Base-by-base conservation (phyloP, 2,113 vertebrate genomes). In the Cebidichthys violaceus region DNA sequence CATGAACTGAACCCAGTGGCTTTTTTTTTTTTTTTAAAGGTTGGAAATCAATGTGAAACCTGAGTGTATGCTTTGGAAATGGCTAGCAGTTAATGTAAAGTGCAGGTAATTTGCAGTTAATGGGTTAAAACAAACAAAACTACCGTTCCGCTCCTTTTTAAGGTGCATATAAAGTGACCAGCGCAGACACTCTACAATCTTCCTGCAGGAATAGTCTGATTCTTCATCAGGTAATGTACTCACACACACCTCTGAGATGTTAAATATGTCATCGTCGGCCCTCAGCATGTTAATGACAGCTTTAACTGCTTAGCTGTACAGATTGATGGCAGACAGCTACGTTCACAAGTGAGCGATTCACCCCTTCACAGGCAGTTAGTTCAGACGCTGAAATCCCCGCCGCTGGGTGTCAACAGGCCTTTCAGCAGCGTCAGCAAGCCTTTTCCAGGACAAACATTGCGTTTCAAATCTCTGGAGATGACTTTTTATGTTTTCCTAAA, bases 391-490 rank as follows among this genome's bases (percentile, higher is more conserved):
- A 64, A 68, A 37, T 37, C 9, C 11, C 14, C 7, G 9, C 24
- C 20, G 20, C 18, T 0, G 52, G 50, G 24, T 77, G 85, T 87
- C 66, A 70, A 70, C 69, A 6, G 57, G 18, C 39, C 22, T 77
- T 22, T 80, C 74, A 54, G 52, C 83, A 75, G 64, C 75, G 43
- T 82, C 84, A 24, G 64, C 67, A 2, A 4, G 29, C 2, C 29
- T 15, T n/a, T 65, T 27, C 50, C 45, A 41, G 15, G 31, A 52
- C 62, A 35, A 65, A 70, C 69, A 31, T n/a, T 31, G 22, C 8
- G 68, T 69, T 50, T 55, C 1, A 70, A 79, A 78, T n/a, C 79
- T 85, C 71, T 60, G 66, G 80, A 83, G 82, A 85, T 83, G 71
- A 69, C 65, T 41, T 65, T 75, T 14, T 14, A 11, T 62, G 66